A percentile compares a stretch with the other conserved stretches of the same genome.
Evolutionary conservation across 2,797 vertebrate species (phyloP).

Genomic region (Sebastes taczanowskii): DNA sequence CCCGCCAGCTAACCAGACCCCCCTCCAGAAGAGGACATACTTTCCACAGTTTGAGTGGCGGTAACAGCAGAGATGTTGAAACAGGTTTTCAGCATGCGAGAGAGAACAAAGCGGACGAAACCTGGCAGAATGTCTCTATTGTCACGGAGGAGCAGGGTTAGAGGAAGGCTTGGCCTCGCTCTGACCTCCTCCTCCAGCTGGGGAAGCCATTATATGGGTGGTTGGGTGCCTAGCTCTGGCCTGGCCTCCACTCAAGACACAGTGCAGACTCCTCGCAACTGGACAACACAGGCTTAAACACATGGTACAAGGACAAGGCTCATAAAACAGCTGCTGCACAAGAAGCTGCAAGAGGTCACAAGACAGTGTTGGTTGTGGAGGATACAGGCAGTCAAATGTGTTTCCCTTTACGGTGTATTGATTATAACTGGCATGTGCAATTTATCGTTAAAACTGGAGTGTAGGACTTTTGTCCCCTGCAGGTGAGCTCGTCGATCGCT

Average conservation of each 20-base stretch:
- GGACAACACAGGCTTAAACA: conserved; percentile 26
- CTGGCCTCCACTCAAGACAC: conserved; percentile 27
- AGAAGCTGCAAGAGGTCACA: conserved; percentile 2
- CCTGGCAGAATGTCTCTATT: conserved; percentile 52
- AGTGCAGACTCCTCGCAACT: conserved; percentile 1
- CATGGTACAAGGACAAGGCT: conserved; percentile 3
- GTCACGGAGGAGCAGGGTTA: conserved; percentile 30
- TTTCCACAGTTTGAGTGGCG: conserved; percentile 26
- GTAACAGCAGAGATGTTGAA: conserved; percentile 47
- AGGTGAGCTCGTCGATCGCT: too few relatives aligned
- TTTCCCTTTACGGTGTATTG: not conserved
- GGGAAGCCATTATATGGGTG: conserved; percentile 54
- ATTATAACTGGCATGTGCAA: too few relatives aligned
- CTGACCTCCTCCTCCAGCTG: conserved; percentile 60
- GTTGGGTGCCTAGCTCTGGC: conserved; percentile 45
- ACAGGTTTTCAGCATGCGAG: conserved; percentile 25
- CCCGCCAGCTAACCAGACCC: not conserved
- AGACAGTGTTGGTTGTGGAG: not conserved
- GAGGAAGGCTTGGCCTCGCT: conserved; percentile 35
- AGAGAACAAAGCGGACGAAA: conserved; percentile 25
- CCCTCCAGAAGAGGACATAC: not conserved
- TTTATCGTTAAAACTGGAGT: too few relatives aligned
- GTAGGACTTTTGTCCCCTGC: too few relatives aligned
- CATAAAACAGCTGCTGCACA: conserved; percentile 2
- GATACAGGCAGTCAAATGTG: not conserved